A percentile compares a stretch with the other conserved stretches of the same genome.
These are phyloP conservation scores for Melipona beecheii DNA, from an alignment of 2,888 invertebrate species.

Conservation along the genomic window DNA sequence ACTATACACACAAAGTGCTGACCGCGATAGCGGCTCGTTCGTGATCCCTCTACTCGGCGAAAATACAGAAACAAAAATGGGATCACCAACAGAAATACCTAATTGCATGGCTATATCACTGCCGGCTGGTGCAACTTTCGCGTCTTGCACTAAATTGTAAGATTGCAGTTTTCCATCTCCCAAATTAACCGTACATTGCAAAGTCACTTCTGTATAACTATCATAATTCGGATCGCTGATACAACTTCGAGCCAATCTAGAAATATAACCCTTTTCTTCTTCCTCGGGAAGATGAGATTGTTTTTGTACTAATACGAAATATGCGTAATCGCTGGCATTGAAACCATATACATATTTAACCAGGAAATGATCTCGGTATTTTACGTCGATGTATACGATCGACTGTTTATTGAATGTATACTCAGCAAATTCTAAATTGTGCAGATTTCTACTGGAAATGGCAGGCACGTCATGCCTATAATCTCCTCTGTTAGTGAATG, in stretches of 20 bases:
- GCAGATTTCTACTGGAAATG: conserved; percentile 93
- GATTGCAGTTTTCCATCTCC: conserved; percentile 83
- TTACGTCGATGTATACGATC: conserved; percentile 94
- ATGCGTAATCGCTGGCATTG: conserved; percentile 97
- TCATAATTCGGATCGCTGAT: conserved; percentile 97
- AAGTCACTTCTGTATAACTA: conserved; percentile 98
- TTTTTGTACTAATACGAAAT: conserved; percentile 97
- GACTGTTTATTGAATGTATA: conserved; percentile 94
- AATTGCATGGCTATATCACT: conserved; percentile 92
- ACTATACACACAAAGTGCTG: conserved; percentile 97
- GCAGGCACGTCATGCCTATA: conserved; percentile 97
- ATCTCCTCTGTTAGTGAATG: conserved; percentile 95
- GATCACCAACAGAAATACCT: conserved; percentile 91
- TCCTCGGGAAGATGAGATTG: conserved; percentile 94
- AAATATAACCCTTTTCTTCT: conserved; percentile 95
- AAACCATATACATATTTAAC: conserved; percentile 99
- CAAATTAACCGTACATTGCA: conserved; percentile 92
- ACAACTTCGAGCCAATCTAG: conserved; percentile 96
- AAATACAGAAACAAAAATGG: conserved; percentile 94
- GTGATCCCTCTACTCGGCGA: conserved; percentile 95
- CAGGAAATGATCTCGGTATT: conserved; percentile 96
- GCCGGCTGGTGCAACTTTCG: conserved; percentile 94
- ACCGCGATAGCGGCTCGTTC: conserved; percentile 92
- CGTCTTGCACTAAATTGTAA: conserved; percentile 97
- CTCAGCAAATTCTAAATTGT: conserved; percentile 92